These are phyloP conservation scores for Megalops cyprinoides DNA, from an alignment of 2,797 vertebrate species.

Conservation along the genomic window DNA sequence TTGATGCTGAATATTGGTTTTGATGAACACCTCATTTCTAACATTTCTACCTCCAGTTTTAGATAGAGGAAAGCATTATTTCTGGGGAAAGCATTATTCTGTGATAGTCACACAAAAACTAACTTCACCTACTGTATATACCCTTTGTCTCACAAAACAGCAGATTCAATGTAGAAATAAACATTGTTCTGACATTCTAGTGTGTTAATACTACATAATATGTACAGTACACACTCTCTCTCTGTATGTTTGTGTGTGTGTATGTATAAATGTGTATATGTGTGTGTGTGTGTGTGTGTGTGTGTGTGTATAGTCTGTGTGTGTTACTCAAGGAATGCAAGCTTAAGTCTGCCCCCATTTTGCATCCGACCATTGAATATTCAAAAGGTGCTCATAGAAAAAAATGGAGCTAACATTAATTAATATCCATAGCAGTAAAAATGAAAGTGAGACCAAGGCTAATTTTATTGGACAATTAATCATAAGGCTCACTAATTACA, in stretches of 20 bases:
- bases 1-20: no score
- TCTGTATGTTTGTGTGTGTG: background rate
- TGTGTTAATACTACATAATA: no score
- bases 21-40: no score
- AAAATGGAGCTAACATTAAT: slow-evolving; percentile 94
- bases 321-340: slow-evolving; percentile 74
- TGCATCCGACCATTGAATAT: slow-evolving; percentile 93
- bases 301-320: background rate
- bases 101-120: background rate
- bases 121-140: no score
- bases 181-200: no score
- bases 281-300: background rate
- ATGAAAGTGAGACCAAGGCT: slow-evolving; percentile 95
- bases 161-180: no score
- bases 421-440: slow-evolving; percentile 99
- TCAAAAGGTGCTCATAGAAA: slow-evolving; percentile 84
- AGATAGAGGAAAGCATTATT: no score
- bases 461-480: slow-evolving; percentile 99
- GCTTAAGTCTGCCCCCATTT: slow-evolving; percentile 83
- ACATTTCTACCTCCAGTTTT: no score
- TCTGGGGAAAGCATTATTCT: background rate
- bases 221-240: no score
- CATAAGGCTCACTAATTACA: slow-evolving; percentile 98
- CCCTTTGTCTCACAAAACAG: no score
- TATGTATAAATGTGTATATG: background rate